Conservation (phyloP, 2,888 invertebrate species). For the Spatulosminthurus flaviceps region DNA sequence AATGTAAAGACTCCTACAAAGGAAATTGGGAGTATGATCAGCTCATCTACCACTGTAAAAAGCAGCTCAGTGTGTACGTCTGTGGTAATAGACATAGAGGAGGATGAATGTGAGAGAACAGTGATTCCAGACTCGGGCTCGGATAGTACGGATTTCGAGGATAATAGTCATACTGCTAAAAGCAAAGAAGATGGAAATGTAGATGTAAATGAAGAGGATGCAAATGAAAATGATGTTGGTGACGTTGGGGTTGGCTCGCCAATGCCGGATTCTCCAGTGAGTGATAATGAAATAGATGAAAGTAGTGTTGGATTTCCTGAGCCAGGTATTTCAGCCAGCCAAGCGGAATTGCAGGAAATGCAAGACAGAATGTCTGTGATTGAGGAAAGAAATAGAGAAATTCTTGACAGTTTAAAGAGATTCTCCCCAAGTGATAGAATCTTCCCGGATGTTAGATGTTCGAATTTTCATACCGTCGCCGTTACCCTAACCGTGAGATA, state of each 20-base stretch:
- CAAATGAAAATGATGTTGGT: not conserved
- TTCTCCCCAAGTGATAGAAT: conserved; percentile 54
- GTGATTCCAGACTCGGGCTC: not conserved
- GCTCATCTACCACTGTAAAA: too few species aligned
- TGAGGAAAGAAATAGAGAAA: conserved; percentile 33
- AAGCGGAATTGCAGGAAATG: conserved; percentile 10
- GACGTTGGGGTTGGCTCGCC: not conserved
- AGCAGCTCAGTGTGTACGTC: conserved; percentile 14
- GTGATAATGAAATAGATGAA: not conserved
- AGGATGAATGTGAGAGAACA: not conserved
- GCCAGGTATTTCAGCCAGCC: not conserved
- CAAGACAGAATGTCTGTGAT: conserved; percentile 36
- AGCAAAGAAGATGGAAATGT: not conserved
- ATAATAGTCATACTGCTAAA: not conserved
- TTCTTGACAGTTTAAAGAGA: conserved; percentile 46
- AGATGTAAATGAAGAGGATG: conserved; percentile 7
- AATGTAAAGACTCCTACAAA: too few species aligned
- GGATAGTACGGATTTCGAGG: conserved; percentile 45
- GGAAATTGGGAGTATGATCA: too few species aligned
- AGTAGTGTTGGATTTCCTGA: not conserved
- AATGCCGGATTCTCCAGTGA: not conserved
- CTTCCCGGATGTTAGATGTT: conserved; percentile 59
- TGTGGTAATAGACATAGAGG: conserved; percentile 47
- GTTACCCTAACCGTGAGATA: conserved; percentile 56
- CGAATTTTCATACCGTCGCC: conserved; percentile 58